Base-by-base conservation (phyloP, 92 coral and sea anemone genomes). In the Pocillopora meandrina region DNA sequence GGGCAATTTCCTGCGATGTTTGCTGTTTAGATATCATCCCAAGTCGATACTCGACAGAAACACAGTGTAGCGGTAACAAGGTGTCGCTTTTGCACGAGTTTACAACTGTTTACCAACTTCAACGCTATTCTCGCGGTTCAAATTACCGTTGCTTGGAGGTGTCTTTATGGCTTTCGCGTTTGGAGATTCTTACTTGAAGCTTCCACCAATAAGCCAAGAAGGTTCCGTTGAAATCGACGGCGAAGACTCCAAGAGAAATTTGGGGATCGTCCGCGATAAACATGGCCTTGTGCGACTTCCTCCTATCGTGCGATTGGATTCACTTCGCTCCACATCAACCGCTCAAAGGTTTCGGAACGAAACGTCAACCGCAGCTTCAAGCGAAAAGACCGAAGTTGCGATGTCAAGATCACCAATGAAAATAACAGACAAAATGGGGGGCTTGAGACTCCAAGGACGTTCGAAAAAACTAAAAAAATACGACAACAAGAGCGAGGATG, bases 201-300 rank as follows among this genome's bases (percentile, higher is more conserved):
- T 93, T 26, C 97, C 97, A 21, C 97, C 95, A 62, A 94, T 94
- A 83, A 89, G 87, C 71, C 74, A 73, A 66, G 94, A 73, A 49
- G 72, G 82, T 65, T 71, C 82, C 3, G 85, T 83, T 12, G 89
- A 80, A 52, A 65, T 79, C 62, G 86, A 83, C 33, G 81, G 49
- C 56, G 87, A 77, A 84, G 66, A 66, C 18, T 70, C 80, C 16
- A 76, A 73, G 49, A 81, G 77, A 16, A 70, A 74, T 33, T 35
- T 82, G 21, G 69, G 77, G 56, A 87, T 92, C 60, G 87, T 77
- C 64, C 95, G 98, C 71, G 90, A 94, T 67, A 83, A 85, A 68
- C 98, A 94, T 23, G 98, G 98, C 11, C 89, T 94, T 2, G 95
- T 94, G 17, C 88, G 98, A 12, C 56, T 94, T 18, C 98, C 98